phyloP scores from a whole-genome alignment of 2,113 vertebrate species.

The Oreochromis spilurus region DNA sequence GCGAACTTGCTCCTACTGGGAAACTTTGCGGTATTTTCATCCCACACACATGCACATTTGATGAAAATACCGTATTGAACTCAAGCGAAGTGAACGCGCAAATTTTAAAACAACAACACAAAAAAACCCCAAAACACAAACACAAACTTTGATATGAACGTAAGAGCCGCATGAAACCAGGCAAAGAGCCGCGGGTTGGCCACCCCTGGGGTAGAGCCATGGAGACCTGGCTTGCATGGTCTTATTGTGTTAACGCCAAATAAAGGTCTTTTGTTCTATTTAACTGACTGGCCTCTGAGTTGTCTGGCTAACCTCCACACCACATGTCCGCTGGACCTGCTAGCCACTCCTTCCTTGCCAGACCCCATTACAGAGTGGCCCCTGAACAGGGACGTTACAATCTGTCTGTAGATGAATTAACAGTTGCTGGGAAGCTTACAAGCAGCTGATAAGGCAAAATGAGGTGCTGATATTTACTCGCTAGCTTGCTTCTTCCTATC shows the following conservation, averaged over 20 bases:
- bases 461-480: rapidly evolving
- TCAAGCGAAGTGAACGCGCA: too few species aligned
- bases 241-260: not conserved
- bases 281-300: not conserved
- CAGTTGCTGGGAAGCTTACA: not conserved
- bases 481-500: not conserved
- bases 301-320: not conserved
- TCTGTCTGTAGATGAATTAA: not conserved
- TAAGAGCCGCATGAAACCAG: too few species aligned
- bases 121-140: too few species aligned
- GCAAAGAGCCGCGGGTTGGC: too few species aligned
- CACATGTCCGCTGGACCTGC: not conserved
- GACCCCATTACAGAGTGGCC: not conserved
- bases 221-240: not conserved
- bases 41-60: too few species aligned
- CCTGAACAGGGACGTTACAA: not conserved
- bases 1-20: too few species aligned
- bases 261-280: not conserved
- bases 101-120: too few species aligned
- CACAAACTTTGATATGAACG: too few species aligned
- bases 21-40: too few species aligned
- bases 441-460: not conserved
- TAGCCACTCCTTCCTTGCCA: not conserved
- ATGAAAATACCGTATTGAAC: too few species aligned
- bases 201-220: not conserved